Percentiles rank a stretch among this genome's conserved stretches.
phyloP scores from a whole-genome alignment of 2,797 vertebrate species.

The Hafferia zeledoni region DNA sequence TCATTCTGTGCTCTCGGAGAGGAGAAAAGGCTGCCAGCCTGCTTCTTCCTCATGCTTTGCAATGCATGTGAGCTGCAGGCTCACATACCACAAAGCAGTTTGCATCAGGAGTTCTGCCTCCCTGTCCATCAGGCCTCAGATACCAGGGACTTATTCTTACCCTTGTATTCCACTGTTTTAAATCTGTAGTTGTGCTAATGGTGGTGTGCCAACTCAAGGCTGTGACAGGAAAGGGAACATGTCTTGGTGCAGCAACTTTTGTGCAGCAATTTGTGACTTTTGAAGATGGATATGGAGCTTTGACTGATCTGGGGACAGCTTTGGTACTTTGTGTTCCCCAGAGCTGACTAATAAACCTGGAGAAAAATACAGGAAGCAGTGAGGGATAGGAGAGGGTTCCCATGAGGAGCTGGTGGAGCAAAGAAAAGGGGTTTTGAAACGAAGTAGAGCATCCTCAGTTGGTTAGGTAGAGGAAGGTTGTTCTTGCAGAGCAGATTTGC shows the following conservation, averaged over 20 bases:
- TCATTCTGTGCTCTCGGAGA: background rate
- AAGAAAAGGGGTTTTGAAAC: background rate
- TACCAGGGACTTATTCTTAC: background rate
- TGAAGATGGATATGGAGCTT: background rate
- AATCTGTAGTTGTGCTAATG: background rate
- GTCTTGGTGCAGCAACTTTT: background rate
- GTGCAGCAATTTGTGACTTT: background rate
- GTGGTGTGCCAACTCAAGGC: background rate
- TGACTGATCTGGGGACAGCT: slow-evolving; percentile 24
- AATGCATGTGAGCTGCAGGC: background rate
- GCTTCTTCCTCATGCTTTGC: background rate
- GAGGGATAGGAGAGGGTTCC: background rate
- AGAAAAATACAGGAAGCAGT: background rate
- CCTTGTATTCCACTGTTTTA: background rate
- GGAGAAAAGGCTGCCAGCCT: background rate
- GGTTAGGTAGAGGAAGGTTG: background rate
- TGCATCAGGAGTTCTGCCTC: background rate
- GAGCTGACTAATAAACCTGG: background rate
- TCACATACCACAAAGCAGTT: background rate
- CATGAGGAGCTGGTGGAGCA: rapidly evolving
- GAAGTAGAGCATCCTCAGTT: background rate
- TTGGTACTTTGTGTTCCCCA: slow-evolving; percentile 3
- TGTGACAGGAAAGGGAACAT: background rate
- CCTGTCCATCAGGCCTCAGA: background rate
- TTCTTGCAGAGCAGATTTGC: background rate